A percentile compares a stretch with the other conserved stretches of the same genome.
phyloP scores from a whole-genome alignment of 2,888 invertebrate species.

The Melikaiella ostensackeni region DNA sequence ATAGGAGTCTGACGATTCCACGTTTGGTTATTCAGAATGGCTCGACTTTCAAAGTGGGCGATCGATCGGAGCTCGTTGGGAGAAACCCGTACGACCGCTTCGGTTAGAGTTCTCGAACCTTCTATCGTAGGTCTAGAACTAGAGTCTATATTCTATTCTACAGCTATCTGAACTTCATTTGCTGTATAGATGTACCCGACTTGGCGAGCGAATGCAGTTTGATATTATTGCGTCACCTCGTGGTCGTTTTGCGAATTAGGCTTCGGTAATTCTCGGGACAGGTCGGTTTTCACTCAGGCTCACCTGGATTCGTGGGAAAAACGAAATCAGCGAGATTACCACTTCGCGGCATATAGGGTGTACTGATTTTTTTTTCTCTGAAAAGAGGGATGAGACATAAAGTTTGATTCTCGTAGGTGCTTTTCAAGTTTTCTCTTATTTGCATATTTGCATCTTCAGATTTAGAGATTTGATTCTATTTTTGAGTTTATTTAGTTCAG shows the following conservation, averaged over 20 bases:
- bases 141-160: not conserved
- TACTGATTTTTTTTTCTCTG: not conserved
- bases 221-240: not conserved
- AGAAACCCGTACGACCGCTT: not conserved
- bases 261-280: not conserved
- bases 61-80: not conserved
- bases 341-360: not conserved
- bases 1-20: not conserved
- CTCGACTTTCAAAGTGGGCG: constrained; percentile 44
- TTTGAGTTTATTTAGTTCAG: not conserved
- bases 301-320: not conserved
- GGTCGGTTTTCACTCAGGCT: not conserved
- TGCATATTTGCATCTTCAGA: too few species aligned
- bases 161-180: not conserved
- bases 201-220: not conserved
- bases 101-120: constrained; percentile 16
- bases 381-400: not conserved
- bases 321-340: not conserved
- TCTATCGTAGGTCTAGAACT: not conserved
- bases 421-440: too few species aligned
- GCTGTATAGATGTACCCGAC: not conserved
- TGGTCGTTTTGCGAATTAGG: not conserved
- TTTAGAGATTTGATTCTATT: too few species aligned
- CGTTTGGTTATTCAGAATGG: constrained; percentile 32
- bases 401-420: too few species aligned